phyloP scores from a whole-genome alignment of 2,113 vertebrate species.

The Zingel zingel region DNA sequence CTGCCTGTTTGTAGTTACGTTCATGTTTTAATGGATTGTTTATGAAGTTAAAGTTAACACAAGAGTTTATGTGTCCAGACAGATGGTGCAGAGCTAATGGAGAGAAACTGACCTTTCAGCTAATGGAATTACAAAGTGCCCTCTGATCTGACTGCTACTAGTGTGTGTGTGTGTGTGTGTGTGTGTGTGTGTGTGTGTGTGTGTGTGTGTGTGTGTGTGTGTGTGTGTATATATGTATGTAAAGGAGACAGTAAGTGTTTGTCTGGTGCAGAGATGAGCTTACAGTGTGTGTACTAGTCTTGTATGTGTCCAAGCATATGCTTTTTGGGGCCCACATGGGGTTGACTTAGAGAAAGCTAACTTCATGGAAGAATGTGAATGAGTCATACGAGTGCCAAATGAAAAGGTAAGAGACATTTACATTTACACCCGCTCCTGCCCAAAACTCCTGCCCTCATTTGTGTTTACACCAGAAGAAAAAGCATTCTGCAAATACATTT shows the following conservation, averaged over 20 bases:
- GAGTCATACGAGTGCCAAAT: not conserved
- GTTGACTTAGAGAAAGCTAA: not conserved
- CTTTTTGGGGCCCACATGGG: not conserved
- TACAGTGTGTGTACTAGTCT: not conserved
- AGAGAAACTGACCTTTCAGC: constrained; percentile 66
- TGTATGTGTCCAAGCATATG: not conserved
- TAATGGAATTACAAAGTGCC: constrained; percentile 63
- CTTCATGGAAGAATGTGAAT: not conserved
- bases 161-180: constrained; percentile 6
- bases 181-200: not conserved
- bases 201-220: not conserved
- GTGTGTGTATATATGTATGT: constrained; percentile 3
- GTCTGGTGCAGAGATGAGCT: not conserved
- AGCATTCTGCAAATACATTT: constrained; percentile 36
- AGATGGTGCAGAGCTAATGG: constrained; percentile 50
- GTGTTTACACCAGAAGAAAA: constrained; percentile 2
- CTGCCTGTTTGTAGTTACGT: constrained; percentile 17
- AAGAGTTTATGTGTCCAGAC: constrained; percentile 44
- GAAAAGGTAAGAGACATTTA: not conserved
- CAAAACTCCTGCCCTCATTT: not conserved
- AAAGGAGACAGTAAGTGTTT: not conserved
- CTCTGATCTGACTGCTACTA: constrained; percentile 36
- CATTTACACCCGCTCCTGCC: not conserved
- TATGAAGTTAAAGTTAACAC: constrained; percentile 53
- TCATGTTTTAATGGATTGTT: constrained; percentile 58